Conservation (phyloP, 2,113 vertebrate species). For the Struthio camelus region DNA sequence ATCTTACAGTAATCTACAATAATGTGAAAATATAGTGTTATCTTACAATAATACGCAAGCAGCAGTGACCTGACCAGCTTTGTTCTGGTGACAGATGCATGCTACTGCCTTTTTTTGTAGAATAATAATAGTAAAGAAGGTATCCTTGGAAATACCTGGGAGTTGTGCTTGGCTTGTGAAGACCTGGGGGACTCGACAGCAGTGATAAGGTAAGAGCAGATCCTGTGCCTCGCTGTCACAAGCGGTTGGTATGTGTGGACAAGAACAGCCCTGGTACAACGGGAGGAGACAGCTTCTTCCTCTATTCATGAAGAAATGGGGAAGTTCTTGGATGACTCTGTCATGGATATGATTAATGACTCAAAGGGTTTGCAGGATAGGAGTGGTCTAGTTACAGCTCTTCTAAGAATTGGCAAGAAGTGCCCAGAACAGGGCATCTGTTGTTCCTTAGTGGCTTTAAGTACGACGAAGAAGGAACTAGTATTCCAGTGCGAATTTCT, state of each 20-base stretch:
- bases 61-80: neutral
- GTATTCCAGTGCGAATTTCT: fast-evolving
- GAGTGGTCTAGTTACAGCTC: neutral
- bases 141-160: neutral
- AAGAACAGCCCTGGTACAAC: fast-evolving
- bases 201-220: too few species aligned
- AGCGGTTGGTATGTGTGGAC: too few species aligned
- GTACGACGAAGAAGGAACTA: neutral
- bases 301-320: neutral
- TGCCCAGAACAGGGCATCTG: neutral
- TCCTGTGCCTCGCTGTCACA: fast-evolving
- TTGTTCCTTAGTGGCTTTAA: neutral
- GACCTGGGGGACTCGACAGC: neutral
- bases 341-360: neutral
- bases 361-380: neutral
- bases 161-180: neutral
- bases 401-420: neutral
- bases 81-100: fast-evolving
- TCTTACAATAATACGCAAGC: neutral
- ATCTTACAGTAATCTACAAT: fast-evolving
- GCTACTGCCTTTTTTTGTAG: neutral
- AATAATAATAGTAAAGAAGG: too few species aligned
- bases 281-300: neutral
- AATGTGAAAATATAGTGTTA: neutral
- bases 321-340: neutral